These are phyloP conservation scores for Peromyscus leucopus DNA, from an alignment of 2,113 vertebrate species.

Conservation along the genomic window DNA sequence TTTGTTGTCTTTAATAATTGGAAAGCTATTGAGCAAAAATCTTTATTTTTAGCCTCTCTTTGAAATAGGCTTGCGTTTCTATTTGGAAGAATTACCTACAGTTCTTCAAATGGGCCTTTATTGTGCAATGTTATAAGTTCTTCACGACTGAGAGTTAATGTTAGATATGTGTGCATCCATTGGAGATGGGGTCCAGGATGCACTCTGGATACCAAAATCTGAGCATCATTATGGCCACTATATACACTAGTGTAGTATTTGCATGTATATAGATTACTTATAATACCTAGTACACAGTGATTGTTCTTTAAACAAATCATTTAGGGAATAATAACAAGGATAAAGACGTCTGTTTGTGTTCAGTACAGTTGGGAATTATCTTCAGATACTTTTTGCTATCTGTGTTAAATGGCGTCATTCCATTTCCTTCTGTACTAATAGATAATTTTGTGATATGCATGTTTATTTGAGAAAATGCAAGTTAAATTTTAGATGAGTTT, in stretches of 20 bases:
- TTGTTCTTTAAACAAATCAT: not conserved
- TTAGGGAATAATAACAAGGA: not conserved
- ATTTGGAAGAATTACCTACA: not conserved
- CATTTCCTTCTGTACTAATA: not conserved
- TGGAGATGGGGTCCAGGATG: not conserved
- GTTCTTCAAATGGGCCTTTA: not conserved
- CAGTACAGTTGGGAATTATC: not conserved
- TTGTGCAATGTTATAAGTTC: not conserved
- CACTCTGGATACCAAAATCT: not conserved
- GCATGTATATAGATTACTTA: not conserved
- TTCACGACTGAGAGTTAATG: not conserved
- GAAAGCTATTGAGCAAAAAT: not conserved
- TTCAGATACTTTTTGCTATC: not conserved
- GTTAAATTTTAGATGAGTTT: not conserved
- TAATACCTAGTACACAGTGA: not conserved
- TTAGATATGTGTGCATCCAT: not conserved
- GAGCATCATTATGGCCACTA: too few species aligned
- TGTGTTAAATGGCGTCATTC: not conserved
- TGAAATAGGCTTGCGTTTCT: not conserved
- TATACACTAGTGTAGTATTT: not conserved
- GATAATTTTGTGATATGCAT: not conserved
- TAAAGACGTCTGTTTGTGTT: not conserved
- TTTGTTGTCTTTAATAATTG: constrained; percentile 22
- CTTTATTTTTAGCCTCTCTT: constrained; percentile 16
- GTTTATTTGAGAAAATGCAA: constrained; percentile 40